These are phyloP conservation scores for Malaclemys terrapin DNA, from an alignment of 2,113 vertebrate genomes.

Conservation along the genomic window DNA sequence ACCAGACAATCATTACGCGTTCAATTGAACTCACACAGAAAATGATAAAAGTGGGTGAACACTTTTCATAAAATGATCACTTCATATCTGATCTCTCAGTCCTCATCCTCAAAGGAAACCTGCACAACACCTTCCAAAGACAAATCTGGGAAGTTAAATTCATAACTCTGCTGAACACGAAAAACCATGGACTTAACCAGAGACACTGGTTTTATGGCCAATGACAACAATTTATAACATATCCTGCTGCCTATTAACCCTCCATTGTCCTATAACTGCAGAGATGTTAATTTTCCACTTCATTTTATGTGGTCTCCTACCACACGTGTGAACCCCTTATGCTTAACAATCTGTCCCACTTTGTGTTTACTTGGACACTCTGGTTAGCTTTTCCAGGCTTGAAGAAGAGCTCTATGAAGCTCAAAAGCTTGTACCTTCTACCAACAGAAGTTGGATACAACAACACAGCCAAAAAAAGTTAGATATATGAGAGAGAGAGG, in stretches of 20 bases:
- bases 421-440: neutral
- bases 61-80: too few relatives aligned
- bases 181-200: too few relatives aligned
- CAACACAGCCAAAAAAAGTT: neutral
- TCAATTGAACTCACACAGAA: too few relatives aligned
- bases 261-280: neutral
- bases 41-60: too few relatives aligned
- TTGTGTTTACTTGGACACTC: neutral
- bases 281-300: neutral
- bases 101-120: too few relatives aligned
- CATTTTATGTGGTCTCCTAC: neutral
- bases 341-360: neutral
- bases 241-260: neutral
- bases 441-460: neutral
- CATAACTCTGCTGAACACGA: too few relatives aligned
- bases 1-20: too few relatives aligned
- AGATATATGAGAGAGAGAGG: neutral
- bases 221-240: neutral
- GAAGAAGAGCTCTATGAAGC: neutral
- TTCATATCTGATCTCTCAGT: too few relatives aligned
- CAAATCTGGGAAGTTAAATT: too few relatives aligned
- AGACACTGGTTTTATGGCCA: too few relatives aligned
- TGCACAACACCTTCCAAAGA: too few relatives aligned
- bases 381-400: neutral
- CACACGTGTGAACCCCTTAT: neutral